Evolutionary conservation across 2,888 invertebrate species (phyloP), one percentile per base, ranked within the genome.

Genomic region (Sinopyrophorus schimmeli): DNA sequence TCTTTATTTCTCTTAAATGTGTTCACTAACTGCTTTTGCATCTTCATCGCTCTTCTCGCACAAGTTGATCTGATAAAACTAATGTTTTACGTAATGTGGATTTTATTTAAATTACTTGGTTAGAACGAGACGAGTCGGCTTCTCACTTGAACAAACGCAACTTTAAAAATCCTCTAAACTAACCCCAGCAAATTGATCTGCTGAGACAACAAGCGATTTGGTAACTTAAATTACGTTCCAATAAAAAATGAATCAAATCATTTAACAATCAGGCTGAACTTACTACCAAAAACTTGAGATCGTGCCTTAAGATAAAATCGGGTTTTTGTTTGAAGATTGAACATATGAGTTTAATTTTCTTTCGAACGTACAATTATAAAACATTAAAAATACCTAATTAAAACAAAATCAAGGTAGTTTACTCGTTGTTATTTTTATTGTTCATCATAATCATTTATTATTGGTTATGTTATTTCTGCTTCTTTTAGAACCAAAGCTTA

Each of bases 101-200:
- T 50, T 50, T 50, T 50, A 50, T 50, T 50, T 40, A 50, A 50
- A 50, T 43, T 44, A 28, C 20, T 28, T 30, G 34, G 27, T 34
- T 32, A 24, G 28, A 9, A 17, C 26, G 27, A 23, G 26, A 10
- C 37, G 23, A 16, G 9, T 14, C 26, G 18, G 27, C 14, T 37
- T 39, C 10, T 17, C 12, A 10, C 37, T 37, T n/a, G 27, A 39
- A 12, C 27, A 27, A 12, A 37, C 26, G 26, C 26, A 26, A 15
- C 23, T 37, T 26, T 26, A 10, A 21, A n/a, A 27, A 28, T 28
- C 27, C 17, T 39, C 27, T 18, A 26, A 28, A 28, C 26, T 39
- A 26, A 27, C 17, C 11, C 18, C 27, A n/a, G n/a, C n/a, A 18
- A 26, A 18, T 20, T 28, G 39, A 9, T 27, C 27, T 39, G 26